Conservation (phyloP, 2,113 vertebrate genomes). For the Chrysemys picta region DNA sequence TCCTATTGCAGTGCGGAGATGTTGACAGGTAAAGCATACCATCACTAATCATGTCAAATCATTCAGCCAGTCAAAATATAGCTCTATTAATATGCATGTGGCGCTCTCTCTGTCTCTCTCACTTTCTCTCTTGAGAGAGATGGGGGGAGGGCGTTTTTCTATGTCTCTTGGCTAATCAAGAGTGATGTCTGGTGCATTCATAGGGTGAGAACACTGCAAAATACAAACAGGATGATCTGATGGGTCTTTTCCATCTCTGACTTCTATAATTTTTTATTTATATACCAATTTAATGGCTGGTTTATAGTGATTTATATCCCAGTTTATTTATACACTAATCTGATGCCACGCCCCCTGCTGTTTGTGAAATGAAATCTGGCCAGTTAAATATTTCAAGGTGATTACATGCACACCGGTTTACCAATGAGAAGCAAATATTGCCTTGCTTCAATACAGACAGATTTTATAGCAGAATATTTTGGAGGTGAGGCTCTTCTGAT, state of each 20-base stretch:
- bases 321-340: slow-evolving; percentile 6
- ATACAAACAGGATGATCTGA: slow-evolving; percentile 56
- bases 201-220: slow-evolving; percentile 40
- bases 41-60: slow-evolving; percentile 59
- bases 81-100: slow-evolving; percentile 70
- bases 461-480: slow-evolving; percentile 17
- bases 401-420: slow-evolving; percentile 23
- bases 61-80: slow-evolving; percentile 70
- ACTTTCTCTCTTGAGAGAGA: slow-evolving; percentile 48
- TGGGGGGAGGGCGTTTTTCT: slow-evolving; percentile 30
- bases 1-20: slow-evolving; percentile 37
- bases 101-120: slow-evolving; percentile 26
- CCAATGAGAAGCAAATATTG: slow-evolving; percentile 31
- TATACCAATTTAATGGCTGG: slow-evolving; percentile 55
- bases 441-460: slow-evolving; percentile 15
- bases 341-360: neutral
- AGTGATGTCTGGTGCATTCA: slow-evolving; percentile 55
- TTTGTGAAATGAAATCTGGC: slow-evolving; percentile 14
- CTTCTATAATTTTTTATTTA: slow-evolving; percentile 65
- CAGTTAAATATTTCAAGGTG: slow-evolving; percentile 59
- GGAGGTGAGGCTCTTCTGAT: slow-evolving; percentile 13
- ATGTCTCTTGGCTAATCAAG: slow-evolving; percentile 66
- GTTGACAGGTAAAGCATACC: slow-evolving; percentile 68
- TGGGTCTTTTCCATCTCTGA: slow-evolving; percentile 43
- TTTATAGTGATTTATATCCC: slow-evolving; percentile 59